Percentiles rank a stretch among this genome's conserved stretches.
Conservation (phyloP, 2,797 vertebrate genomes). For the Prionace glauca region DNA sequence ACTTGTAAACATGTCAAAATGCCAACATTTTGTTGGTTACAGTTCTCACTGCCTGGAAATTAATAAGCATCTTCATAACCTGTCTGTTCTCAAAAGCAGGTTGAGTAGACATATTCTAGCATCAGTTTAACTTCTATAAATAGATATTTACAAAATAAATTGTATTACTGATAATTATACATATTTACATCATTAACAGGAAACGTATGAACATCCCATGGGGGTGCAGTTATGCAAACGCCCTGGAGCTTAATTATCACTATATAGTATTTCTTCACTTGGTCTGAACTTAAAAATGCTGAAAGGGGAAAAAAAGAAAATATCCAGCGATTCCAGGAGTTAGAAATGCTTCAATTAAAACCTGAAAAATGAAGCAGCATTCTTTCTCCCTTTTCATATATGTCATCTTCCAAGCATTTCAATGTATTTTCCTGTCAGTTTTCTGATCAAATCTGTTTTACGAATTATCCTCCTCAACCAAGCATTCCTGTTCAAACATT, state of each 20-base stretch:
- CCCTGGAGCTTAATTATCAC: neutral
- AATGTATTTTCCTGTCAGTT: neutral
- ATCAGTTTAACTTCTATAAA: neutral
- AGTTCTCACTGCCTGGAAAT: neutral
- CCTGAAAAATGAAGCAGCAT: neutral
- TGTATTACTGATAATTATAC: neutral
- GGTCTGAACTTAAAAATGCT: neutral
- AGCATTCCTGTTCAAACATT: neutral
- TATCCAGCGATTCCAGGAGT: neutral
- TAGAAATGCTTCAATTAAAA: neutral
- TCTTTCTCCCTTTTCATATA: neutral
- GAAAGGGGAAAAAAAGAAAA: neutral
- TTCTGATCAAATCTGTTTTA: neutral
- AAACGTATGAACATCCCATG: neutral
- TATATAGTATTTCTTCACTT: neutral
- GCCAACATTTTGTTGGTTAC: neutral
- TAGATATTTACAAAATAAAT: slow-evolving; percentile 29
- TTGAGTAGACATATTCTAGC: neutral
- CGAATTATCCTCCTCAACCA: neutral
- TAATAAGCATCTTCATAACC: neutral
- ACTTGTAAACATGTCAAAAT: neutral
- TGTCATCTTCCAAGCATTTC: neutral
- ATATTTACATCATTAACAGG: neutral
- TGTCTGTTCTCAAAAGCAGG: neutral
- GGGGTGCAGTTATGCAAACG: neutral